Base-by-base conservation (phyloP, 2,888 invertebrate species). In the Galeopsomyia nigrocyanea region DNA sequence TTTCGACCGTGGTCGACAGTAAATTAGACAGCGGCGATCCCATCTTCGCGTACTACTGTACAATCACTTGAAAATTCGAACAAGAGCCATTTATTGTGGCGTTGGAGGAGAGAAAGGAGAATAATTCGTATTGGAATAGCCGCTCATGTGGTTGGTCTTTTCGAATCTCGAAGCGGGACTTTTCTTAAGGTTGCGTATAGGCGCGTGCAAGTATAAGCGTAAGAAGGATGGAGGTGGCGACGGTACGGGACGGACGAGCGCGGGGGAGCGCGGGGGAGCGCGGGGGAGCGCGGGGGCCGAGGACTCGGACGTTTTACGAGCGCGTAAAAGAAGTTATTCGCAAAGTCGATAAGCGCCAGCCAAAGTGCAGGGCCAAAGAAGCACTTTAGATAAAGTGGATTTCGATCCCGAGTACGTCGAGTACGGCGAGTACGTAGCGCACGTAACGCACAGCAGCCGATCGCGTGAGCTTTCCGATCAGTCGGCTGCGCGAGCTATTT, bases 311-410 rank as follows among this genome's bases (percentile, higher is more conserved):
- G 72, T 73, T 77, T 77, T 78, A 77, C 68, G 75, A 69, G 65
- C 70, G 57, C 71, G 73, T 77, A 78, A 77, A 77, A 75, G 68
- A 76, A 78, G 77, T 75, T 75, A 76, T 77, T 79, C 76, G 75
- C 68, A 74, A 78, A 78, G 78, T 78, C 78, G 79, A 80, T 79
- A 79, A 80, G 78, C 75, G 74, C 68, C 66, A 71, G 76, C 75
- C 77, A 77, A 76, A 77, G 77, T 78, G 79, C 77, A 79, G 61
- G 66, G 74, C 63, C 75, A 74, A 79, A 77, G 78, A 76, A 80
- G 78, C 80, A 81, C 81, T 82, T 79, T 77, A 78, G 76, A 78
- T 78, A 80, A 81, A 79, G 79, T 78, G 78, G 77, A 79, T 78
- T 78, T 70, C 74, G 65, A 68, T 67, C 68, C 21, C 7, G 22